Base-by-base conservation (phyloP, 2,888 invertebrate species). In the Drosophila anceps region DNA sequence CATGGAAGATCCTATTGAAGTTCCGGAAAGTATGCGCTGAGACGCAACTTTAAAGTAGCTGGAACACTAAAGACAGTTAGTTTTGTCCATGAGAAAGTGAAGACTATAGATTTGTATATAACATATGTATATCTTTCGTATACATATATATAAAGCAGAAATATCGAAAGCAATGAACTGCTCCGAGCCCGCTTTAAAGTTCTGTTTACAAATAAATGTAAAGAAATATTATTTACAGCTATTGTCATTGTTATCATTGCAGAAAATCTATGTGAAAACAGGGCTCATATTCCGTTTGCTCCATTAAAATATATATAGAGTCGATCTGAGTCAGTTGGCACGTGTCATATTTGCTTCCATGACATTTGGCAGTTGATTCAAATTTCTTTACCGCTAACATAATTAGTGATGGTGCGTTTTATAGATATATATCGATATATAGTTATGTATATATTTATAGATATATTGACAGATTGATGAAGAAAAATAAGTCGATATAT, bases 1-100 rank as follows among this genome's bases (percentile, higher is more conserved):
- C 33, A 33, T 51, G 33, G 51, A 33, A 50, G 48, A 50, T 50
- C 48, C 48, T 50, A 50, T 50, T 18, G 29, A 31, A 51, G 33
- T 51, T 51, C 51, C 51, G 51, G 33, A 13, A 51, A 8, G 33
- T 8, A 31, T 18, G 50, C n/a, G 31, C n/a, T 18, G 18, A 50
- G 31, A 18, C 31, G 4, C 8, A 33, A 1, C 29, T 4, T 13
- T 46, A 9, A 46, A 46, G 5, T 27, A n/a, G 9, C 5, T n/a
- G 8, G 2, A 6, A 20, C 20, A 4, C 6, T 12, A 10, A 29
- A 29, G 3, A 7, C 35, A 24, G 0, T 10, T 4, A 18, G 0
- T 10, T 4, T 10, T 9, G 4, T 9, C 10, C 18, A 41, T 39
- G 12, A 41, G 20, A 24, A 13, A 24, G 24, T 13, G 6, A 43